Percentiles rank a stretch among this genome's conserved stretches.
Evolutionary conservation across 92 coral and sea anemone species (phyloP).

Genomic region (Plumapathes pennacea): DNA sequence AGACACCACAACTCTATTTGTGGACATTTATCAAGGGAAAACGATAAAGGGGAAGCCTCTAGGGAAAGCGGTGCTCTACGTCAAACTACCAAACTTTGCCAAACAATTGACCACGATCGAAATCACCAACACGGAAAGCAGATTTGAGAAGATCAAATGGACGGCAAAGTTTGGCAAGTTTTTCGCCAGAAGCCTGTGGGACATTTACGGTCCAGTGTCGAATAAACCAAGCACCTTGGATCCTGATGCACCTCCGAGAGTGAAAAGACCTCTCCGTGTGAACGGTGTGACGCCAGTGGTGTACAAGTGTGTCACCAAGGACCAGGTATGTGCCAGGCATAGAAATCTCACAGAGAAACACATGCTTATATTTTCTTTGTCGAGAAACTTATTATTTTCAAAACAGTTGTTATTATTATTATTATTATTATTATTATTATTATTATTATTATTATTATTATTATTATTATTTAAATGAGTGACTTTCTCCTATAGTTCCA

Average conservation of each 20-base stretch:
- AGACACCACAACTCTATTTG: constrained; percentile 46
- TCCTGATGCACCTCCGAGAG: constrained; percentile 22
- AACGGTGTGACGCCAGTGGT: constrained; percentile 16
- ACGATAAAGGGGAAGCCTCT: constrained; percentile 14
- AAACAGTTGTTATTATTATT: background rate
- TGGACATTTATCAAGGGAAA: constrained; percentile 13
- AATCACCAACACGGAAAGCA: constrained; percentile 20
- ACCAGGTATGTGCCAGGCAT: constrained; percentile 42
- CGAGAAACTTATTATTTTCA: background rate
- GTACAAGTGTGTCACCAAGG: constrained; percentile 21
- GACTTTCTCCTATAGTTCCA: constrained; percentile 31
- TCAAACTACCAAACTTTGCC: constrained; percentile 27
- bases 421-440: background rate
- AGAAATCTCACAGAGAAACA: background rate
- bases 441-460: too few species aligned
- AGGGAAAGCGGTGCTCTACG: constrained; percentile 27
- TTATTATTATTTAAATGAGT: too few species aligned
- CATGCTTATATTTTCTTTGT: background rate
- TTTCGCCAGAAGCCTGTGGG: constrained; percentile 31
- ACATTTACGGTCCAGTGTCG: constrained; percentile 35
- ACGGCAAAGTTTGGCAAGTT: constrained; percentile 13
- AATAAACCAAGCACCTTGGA: constrained; percentile 1
- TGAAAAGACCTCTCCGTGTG: constrained; percentile 28
- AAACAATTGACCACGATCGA: constrained; percentile 27
- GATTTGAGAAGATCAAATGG: constrained; percentile 27